Base-by-base conservation (phyloP, 2,888 invertebrate species). In the Apotomis turbidana region DNA sequence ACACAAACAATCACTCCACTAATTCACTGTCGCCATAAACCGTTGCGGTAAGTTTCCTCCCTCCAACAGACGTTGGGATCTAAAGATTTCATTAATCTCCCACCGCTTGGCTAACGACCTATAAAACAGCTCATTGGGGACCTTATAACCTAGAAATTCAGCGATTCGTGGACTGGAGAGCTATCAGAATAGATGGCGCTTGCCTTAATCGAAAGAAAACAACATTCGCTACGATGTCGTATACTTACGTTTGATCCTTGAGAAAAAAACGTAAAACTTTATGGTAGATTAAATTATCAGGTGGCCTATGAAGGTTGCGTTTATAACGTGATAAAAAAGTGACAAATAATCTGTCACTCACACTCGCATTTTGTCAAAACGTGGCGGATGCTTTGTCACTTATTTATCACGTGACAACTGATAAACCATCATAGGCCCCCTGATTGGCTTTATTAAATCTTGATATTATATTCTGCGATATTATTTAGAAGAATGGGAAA, bases 121-220 rank as follows among this genome's bases (percentile, higher is more conserved):
- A 79, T 81, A 78, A 80, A 79, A 80, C 80, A 79, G 78, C 78
- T 77, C 80, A 78, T 81, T 80, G 81, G 79, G 78, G 80, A 79
- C 76, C 77, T 77, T 78, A 80, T 80, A 80, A 81, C 78, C 79
- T 80, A 81, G 79, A 81, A 80, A 80, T 76, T 78, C 77, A 79
- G 76, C 77, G 72, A 74, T 77, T 75, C 63, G 76, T 74, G 68
- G 78, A 78, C 76, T 79, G 76, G 76, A 77, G 78, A 71, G 79
- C 77, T 78, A 78, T 79, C 74, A 77, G 76, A 79, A 78, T 74
- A 76, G 76, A 78, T 77, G 77, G 75, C 72, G 76, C 75, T 75
- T 76, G 73, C 71, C 15, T 46, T 72, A 68, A 73, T 74, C 70
- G 64, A 70, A 74, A 36, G 63, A 69, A 74, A 70, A 61, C 66